Conservation (phyloP, 2,797 vertebrate species). For the Taenioides sp. region DNA sequence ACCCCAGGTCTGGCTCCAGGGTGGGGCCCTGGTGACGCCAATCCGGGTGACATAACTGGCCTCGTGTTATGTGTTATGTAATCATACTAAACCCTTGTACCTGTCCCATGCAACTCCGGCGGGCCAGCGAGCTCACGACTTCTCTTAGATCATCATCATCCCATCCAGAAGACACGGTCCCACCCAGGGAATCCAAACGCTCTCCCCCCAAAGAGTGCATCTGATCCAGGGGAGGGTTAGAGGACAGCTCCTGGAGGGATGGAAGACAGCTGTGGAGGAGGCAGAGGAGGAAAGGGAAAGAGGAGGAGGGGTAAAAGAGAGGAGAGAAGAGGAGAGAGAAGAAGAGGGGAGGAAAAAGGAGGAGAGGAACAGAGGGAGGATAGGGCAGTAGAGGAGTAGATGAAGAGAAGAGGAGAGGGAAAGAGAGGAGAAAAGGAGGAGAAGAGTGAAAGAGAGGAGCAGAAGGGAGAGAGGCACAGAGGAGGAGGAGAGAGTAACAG, state of each 20-base stretch:
- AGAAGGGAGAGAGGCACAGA: too few relatives aligned
- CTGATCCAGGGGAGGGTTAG: conserved; percentile 91
- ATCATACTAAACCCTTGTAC: conserved; percentile 55
- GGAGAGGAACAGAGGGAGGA: background rate
- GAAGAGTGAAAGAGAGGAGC: too few relatives aligned
- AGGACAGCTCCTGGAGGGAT: conserved; percentile 81
- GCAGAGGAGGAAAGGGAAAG: background rate
- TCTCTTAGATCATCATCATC: conserved; percentile 96
- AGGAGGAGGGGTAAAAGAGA: background rate
- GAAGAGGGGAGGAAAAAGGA: background rate
- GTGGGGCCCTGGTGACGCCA: too few relatives aligned
- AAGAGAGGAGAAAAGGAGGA: too few relatives aligned
- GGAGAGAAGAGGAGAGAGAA: background rate
- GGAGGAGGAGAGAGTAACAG: background rate
- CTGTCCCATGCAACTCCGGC: conserved; percentile 85
- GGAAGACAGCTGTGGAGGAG: conserved; percentile 79
- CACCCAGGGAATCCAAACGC: conserved; percentile 70
- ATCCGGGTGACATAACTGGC: too few relatives aligned
- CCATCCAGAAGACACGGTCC: conserved; percentile 87
- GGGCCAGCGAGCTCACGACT: conserved; percentile 85
- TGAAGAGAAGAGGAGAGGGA: background rate
- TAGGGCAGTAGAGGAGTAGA: background rate
- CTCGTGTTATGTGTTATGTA: too few relatives aligned
- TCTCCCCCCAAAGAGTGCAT: conserved; percentile 72
- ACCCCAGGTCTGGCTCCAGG: too few relatives aligned